phyloP scores from a whole-genome alignment of 2,888 invertebrate species.

The Syrista parreyssii region DNA sequence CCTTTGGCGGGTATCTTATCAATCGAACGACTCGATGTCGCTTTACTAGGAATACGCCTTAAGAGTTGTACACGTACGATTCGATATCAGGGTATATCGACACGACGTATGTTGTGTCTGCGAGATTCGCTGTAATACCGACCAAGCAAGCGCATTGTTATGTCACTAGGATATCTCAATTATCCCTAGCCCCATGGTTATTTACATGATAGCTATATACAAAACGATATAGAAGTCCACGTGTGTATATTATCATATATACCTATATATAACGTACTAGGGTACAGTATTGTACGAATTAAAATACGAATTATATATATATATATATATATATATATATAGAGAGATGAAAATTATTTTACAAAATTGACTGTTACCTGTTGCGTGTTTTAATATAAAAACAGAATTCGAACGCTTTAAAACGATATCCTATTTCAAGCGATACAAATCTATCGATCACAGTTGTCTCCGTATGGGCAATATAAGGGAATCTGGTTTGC shows the following conservation, averaged over 20 bases:
- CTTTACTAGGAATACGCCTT: neutral
- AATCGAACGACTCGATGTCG: neutral
- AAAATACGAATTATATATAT: too few species aligned
- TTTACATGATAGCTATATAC: neutral
- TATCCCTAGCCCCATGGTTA: constrained; percentile 1
- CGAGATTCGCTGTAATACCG: constrained; percentile 20
- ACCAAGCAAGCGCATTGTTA: constrained; percentile 20
- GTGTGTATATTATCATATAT: neutral
- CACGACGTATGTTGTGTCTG: constrained; percentile 18
- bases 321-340: too few species aligned
- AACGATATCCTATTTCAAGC: neutral
- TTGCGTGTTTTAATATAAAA: neutral
- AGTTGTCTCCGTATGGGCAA: neutral
- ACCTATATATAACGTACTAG: neutral
- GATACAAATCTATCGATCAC: neutral
- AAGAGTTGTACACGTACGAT: neutral
- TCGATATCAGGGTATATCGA: constrained; percentile 1
- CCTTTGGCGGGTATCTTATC: neutral
- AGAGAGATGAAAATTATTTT: too few species aligned
- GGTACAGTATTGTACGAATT: too few species aligned
- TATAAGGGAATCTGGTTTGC: constrained; percentile 1
- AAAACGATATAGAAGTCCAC: neutral
- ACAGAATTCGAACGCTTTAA: neutral
- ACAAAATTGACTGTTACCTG: neutral
- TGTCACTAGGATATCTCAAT: constrained; percentile 31